Evolutionary conservation across 2,797 vertebrate species (phyloP).

Genomic region (Bucorvus abyssinicus): DNA sequence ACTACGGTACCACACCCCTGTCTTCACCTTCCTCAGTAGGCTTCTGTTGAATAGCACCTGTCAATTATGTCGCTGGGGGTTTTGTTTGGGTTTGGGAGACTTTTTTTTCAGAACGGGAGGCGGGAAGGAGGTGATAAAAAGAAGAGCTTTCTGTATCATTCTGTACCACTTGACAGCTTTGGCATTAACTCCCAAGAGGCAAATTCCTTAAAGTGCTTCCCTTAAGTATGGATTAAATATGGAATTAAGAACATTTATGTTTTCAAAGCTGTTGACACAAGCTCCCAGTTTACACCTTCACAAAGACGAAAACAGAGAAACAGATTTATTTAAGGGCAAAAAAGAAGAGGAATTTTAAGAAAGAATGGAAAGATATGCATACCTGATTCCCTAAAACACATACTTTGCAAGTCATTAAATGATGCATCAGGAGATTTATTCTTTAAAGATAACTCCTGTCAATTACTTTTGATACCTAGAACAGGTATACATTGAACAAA

Average conservation of each 20-base stretch:
- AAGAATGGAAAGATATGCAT: background rate
- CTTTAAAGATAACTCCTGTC: background rate
- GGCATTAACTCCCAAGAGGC: background rate
- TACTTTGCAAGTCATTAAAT: background rate
- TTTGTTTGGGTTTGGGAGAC: background rate
- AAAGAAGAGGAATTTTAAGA: background rate
- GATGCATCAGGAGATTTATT: background rate
- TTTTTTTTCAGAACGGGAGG: background rate
- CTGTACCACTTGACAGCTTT: background rate
- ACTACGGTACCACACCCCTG: rapidly evolving
- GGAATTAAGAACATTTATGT: background rate
- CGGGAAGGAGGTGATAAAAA: background rate
- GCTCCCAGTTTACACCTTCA: background rate
- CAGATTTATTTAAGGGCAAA: background rate
- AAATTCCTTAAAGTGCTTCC: background rate
- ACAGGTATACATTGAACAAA: background rate
- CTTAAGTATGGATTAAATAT: background rate
- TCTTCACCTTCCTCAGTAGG: background rate
- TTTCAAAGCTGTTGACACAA: background rate
- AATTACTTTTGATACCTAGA: background rate
- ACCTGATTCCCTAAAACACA: background rate
- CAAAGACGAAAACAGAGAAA: background rate
- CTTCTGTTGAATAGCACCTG: background rate
- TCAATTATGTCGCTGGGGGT: background rate
- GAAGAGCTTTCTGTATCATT: background rate